phyloP scores from a whole-genome alignment of 1,140 invertebrate species.

The Neuroterus valhalla region DNA sequence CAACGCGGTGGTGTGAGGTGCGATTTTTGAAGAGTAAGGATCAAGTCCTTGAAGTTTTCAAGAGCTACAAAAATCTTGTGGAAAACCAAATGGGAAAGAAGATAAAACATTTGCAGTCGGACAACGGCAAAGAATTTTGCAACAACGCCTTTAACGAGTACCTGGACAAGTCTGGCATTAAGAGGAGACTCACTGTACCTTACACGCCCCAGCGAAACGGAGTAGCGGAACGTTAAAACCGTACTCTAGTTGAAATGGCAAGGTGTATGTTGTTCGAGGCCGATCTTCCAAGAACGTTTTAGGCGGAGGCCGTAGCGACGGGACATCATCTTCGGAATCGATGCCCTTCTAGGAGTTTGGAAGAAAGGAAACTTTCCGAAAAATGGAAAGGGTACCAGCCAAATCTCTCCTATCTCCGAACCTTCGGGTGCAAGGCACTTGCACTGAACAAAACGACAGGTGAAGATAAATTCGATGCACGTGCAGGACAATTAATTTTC shows the following conservation, averaged over 20 bases:
- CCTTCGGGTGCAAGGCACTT: slow-evolving; percentile 26
- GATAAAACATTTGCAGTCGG: slow-evolving; percentile 60
- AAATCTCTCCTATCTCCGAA: slow-evolving; percentile 11
- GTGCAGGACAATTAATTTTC: slow-evolving; percentile 33
- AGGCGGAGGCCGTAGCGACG: neutral
- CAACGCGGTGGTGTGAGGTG: too few species aligned
- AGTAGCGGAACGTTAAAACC: slow-evolving; percentile 54
- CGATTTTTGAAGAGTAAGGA: too few species aligned
- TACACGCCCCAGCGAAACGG: slow-evolving; percentile 66
- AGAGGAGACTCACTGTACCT: slow-evolving; percentile 54
- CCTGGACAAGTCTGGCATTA: slow-evolving; percentile 58
- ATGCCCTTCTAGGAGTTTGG: neutral
- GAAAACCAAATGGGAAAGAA: slow-evolving; percentile 65
- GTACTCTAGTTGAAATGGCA: slow-evolving; percentile 36
- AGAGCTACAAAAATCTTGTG: neutral
- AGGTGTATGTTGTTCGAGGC: slow-evolving; percentile 13
- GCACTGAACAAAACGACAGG: slow-evolving; percentile 12
- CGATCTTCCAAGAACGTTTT: neutral
- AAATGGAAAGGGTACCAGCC: neutral
- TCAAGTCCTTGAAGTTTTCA: neutral
- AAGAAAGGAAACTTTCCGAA: slow-evolving; percentile 23
- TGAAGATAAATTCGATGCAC: too few species aligned
- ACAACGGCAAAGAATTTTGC: slow-evolving; percentile 71
- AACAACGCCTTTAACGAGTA: slow-evolving; percentile 60
- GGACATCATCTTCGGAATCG: slow-evolving; percentile 32